Base-by-base conservation (phyloP, 2,113 vertebrate species). In the Neogobius melanostomus region DNA sequence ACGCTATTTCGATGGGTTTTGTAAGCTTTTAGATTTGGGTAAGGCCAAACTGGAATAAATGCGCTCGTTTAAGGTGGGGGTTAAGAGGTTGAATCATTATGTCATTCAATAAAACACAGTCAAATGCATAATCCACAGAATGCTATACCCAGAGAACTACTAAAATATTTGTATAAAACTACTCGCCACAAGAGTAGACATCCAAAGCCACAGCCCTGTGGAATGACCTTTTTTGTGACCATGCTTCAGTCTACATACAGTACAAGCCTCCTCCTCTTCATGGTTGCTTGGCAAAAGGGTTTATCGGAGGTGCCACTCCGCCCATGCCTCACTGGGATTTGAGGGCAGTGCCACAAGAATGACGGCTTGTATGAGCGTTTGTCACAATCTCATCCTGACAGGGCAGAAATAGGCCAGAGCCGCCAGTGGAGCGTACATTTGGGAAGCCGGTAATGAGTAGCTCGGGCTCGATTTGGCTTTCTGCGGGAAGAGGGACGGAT, bases 381-480 rank as follows among this genome's bases (percentile, higher is more conserved):
- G 84, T 90, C 85, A 81, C 84, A 36, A 11, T 71, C 66, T 75
- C 71, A 64, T 51, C 79, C 69, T 28, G 42, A 69, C 69, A 0
- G 66, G 72, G 75, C 68, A 7, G 85, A 84, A 88, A 87, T 84
- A 88, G 81, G 82, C 79, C 69, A 47, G 81, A 80, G 75, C 73
- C 64, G 45, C 72, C 72, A 75, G 77, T 84, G 66, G 71, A 82
- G 82, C 77, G 3, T 75, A 68, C 66, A 77, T 78, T 70, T 60
- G 68, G 67, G 72, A 85, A 85, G 80, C 81, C 84, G 47, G 61
- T 87, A 89, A 90, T 91, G 79, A 90, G 79, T 76, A 90, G 74
- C 68, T 81, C 61, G 36, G 6, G 68, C 67, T 81, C 69, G 56
- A 51, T 80, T 86, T 83, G 80, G 74, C 68, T 69, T 85, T 77